Conservation (phyloP, 2,888 invertebrate species). For the Drosophila monieri region DNA sequence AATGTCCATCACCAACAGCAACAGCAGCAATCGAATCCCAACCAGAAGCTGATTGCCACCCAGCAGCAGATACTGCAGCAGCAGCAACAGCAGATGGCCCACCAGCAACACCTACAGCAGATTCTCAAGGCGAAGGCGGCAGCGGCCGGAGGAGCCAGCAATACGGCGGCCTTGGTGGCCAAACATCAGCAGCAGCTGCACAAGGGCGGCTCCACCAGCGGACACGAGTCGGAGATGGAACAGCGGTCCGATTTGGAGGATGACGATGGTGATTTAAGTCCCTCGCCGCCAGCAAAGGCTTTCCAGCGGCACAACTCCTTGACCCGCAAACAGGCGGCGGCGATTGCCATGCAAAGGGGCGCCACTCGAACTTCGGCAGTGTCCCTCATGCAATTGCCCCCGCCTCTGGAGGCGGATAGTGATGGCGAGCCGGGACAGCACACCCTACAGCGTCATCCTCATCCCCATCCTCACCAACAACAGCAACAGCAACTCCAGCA, state of each 20-base stretch:
- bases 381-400: slow-evolving; percentile 91
- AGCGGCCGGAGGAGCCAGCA: slow-evolving; percentile 76
- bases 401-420: slow-evolving; percentile 89
- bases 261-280: slow-evolving; percentile 83
- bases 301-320: slow-evolving; percentile 87
- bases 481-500: slow-evolving; percentile 47
- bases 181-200: slow-evolving; percentile 79
- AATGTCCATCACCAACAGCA: slow-evolving; percentile 45
- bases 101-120: slow-evolving; percentile 82
- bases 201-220: slow-evolving; percentile 47
- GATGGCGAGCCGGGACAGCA: slow-evolving; percentile 86
- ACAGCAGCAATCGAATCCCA: slow-evolving; percentile 79
- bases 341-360: slow-evolving; percentile 85
- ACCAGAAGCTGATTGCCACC: slow-evolving; percentile 79
- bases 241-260: slow-evolving; percentile 81
- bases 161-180: slow-evolving; percentile 80
- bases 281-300: slow-evolving; percentile 84
- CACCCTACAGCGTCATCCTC: slow-evolving; percentile 47
- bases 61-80: slow-evolving; percentile 80
- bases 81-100: slow-evolving; percentile 80
- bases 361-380: slow-evolving; percentile 88
- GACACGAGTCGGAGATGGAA: slow-evolving; percentile 81
- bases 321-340: slow-evolving; percentile 86
- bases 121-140: slow-evolving; percentile 81
- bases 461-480: slow-evolving; percentile 55